Evolutionary conservation across 1,140 invertebrate genomes (phyloP).

Genomic region (Lamellibrachia luymesi): DNA sequence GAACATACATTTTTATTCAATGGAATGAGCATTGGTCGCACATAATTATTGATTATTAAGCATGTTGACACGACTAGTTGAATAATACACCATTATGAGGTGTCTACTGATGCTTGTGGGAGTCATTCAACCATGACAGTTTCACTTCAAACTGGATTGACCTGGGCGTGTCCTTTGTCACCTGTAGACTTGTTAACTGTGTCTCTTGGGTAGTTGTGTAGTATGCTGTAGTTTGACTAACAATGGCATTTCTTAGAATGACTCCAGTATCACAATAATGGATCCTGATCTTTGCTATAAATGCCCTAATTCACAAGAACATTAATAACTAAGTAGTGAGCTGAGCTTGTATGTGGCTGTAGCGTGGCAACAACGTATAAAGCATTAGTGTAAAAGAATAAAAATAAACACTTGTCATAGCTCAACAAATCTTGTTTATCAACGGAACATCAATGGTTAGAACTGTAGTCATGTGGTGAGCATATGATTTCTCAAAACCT

Average conservation of each 20-base stretch:
- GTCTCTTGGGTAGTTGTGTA: background rate
- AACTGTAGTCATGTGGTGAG: too few species aligned
- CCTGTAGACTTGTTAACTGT: background rate
- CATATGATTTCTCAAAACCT: too few species aligned
- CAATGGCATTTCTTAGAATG: background rate
- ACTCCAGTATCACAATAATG: background rate
- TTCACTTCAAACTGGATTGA: background rate
- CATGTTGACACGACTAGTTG: background rate
- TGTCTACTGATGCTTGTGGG: background rate
- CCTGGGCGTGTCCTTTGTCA: background rate
- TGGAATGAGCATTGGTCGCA: background rate
- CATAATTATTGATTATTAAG: background rate
- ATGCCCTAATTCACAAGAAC: background rate
- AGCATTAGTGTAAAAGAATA: too few species aligned
- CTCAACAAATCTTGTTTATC: too few species aligned
- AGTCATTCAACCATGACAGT: background rate
- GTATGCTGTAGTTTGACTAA: background rate
- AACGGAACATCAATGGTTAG: too few species aligned
- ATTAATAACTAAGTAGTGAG: slow-evolving; percentile 5
- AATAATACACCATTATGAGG: background rate
- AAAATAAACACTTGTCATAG: too few species aligned
- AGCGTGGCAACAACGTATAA: background rate
- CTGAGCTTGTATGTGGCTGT: background rate
- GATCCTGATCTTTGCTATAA: background rate
- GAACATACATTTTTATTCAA: background rate